Evolutionary conservation across 2,797 vertebrate genomes (phyloP).

Genomic region (Xenops minutus): DNA sequence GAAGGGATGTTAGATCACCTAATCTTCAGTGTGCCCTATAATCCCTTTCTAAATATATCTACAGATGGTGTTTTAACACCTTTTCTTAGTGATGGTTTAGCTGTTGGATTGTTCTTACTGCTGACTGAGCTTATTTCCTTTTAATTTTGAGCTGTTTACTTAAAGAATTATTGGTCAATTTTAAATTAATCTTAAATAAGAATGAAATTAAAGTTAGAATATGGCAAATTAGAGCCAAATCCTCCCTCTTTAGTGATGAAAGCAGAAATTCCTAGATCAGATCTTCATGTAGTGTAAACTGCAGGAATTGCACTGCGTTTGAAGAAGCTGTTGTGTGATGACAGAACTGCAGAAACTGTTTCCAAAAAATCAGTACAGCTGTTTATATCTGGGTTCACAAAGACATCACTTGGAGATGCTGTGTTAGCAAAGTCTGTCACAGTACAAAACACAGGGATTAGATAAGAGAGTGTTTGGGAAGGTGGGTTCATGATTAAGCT

Average conservation of each 20-base stretch:
- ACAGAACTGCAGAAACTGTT: neutral
- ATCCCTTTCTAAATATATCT: constrained; percentile 57
- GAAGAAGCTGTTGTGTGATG: neutral
- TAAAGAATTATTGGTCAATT: constrained; percentile 62
- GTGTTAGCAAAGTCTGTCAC: neutral
- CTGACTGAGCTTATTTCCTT: constrained; percentile 56
- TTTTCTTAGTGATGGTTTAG: constrained; percentile 50
- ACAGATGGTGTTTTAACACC: constrained; percentile 62
- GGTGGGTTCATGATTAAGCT: neutral
- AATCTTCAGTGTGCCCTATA: constrained; percentile 50
- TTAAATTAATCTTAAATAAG: constrained; percentile 62
- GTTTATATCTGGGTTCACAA: neutral
- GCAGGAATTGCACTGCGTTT: neutral
- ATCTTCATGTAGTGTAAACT: neutral
- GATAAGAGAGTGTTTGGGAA: neutral
- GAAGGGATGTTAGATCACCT: constrained; percentile 37
- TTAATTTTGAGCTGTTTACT: constrained; percentile 60
- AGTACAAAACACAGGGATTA: neutral
- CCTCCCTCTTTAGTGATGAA: neutral
- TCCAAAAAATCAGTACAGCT: neutral
- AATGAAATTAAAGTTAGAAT: constrained; percentile 34
- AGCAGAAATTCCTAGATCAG: neutral
- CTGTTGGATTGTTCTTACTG: constrained; percentile 32
- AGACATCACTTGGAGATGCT: neutral
- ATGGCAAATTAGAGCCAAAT: constrained; percentile 27